Percentiles rank a stretch among this genome's conserved stretches.
phyloP scores from a whole-genome alignment of 2,888 invertebrate species.

The Eupeodes latifasciatus region DNA sequence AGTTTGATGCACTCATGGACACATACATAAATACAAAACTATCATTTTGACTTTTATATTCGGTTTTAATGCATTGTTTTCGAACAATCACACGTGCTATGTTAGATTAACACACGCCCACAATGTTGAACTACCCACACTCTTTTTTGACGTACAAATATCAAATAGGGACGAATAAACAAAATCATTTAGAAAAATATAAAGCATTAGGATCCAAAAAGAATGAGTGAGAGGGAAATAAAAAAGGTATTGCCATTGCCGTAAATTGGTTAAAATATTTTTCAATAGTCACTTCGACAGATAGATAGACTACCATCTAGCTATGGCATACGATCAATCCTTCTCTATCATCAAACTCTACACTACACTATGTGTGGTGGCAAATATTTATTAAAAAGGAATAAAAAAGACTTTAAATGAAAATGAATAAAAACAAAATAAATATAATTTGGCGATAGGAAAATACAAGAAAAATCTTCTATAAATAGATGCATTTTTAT shows the following conservation, averaged over 20 bases:
- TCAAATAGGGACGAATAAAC: slow-evolving; percentile 15
- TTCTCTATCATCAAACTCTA: background rate
- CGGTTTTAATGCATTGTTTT: slow-evolving; percentile 5
- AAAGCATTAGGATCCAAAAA: background rate
- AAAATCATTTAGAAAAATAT: slow-evolving; percentile 14
- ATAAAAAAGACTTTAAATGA: slow-evolving; percentile 8
- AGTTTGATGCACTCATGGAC: background rate
- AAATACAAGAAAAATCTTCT: slow-evolving; percentile 63
- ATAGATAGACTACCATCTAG: background rate
- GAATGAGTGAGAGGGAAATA: background rate
- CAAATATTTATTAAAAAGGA: slow-evolving; percentile 18
- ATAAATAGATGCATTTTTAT: slow-evolving; percentile 59
- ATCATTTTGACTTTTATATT: background rate
- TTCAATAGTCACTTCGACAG: background rate
- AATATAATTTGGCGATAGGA: slow-evolving; percentile 32
- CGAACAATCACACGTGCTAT: slow-evolving; percentile 46
- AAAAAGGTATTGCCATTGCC: background rate
- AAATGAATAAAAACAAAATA: slow-evolving; percentile 45
- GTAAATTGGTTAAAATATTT: background rate
- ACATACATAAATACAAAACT: background rate
- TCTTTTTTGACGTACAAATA: slow-evolving; percentile 2
- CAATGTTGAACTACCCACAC: background rate
- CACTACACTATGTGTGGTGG: background rate
- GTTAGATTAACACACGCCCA: slow-evolving; percentile 44
- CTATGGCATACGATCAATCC: slow-evolving; percentile 2